Evolutionary conservation across 2,113 vertebrate genomes (phyloP), one percentile per base, ranked within the genome.

Genomic region (Sinocyclocheilus anshuiensis): DNA sequence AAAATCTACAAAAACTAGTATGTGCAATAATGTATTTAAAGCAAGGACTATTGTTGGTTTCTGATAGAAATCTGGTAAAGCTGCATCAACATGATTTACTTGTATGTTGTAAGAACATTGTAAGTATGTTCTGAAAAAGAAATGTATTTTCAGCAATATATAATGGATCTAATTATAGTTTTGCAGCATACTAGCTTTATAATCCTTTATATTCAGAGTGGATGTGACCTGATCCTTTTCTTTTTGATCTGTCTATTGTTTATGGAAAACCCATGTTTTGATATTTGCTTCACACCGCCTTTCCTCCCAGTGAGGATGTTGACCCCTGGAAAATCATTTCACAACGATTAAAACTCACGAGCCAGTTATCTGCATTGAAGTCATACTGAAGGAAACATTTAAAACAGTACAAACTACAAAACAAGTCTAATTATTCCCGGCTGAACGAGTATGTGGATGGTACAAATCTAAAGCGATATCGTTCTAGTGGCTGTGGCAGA

Each of bases 311-410:
- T 55, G 22, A 77, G 48, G 16, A 29, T 20, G 13, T 22, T n/a
- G 45, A 77, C 87, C 77, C 81, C 24, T 79, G 77, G 87, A 85
- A 79, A 86, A 50, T 81, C n/a, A 84, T 81, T 86, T 86, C 79
- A 11, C 77, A 69, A 50, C 75, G 10, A 86, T 88, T 78, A 77
- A 67, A 86, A 86, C 26, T 78, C 81, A 45, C 10, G 45, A 48
- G 45, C 45, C 10, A 48, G 45, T 48, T 48, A 48, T 48, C 11
- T 48, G 45, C 50, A 61, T 50, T 22, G 24, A 67, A 71, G 55
- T 50, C 24, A 59, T 24, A 2, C 7, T 53, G 45, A 72, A 80
- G 29, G 71, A 87, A 88, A 57, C 74, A 83, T 83, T 53, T 84
- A 59, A 87, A 87, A 59, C 16, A 18, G 12, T 45, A 26, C 39